Base-by-base conservation (phyloP, 1,140 invertebrate genomes). In the Ruditapes philippinarum region DNA sequence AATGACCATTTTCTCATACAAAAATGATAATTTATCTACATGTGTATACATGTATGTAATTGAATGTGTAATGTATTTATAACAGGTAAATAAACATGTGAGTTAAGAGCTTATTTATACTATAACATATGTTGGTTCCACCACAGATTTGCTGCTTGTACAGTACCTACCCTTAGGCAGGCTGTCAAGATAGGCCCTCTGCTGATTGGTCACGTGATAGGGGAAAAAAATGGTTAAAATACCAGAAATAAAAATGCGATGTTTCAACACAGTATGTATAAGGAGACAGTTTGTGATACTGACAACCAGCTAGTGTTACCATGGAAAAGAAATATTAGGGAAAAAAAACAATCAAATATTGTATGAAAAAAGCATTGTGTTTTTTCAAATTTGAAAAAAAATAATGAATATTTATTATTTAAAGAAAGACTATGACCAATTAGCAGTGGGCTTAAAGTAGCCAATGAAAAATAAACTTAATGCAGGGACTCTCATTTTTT, bases 81-180 rank as follows among this genome's bases (percentile, higher is more conserved):
- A 49, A 49, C 45, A 11, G 7, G 45, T 19, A 7, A 7, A 11
- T 28, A 62, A 42, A 42, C 38, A 0, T 14, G 38, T 28, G n/a
- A 7, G 22, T 31, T 36, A 33, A 22, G 28, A 38, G 31, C 38
- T 68, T 45, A 19, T 70, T 49, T 62, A 51, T 31, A 36, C 38
- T 79, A 74, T 74, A 74, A 74, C 31, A 33, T 54, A 68, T 19
- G 49, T 49, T 76, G 17, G 74, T 51, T 78, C 91, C 85, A 88
- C 80, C 54, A 92, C 76, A 92, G 91, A 92, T 92, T 92, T 90
- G 91, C 91, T 91, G 76, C 81, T 83, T 80, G 65, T 85, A 89
- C 73, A 82, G 70, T 54, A 36, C 80, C 81, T 51, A 83, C 57
- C 68, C 82, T 49, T 60, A 92, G 90, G 86, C 90, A 92, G 91